Percentiles rank a stretch among this genome's conserved stretches.
phyloP scores from a whole-genome alignment of 2,888 invertebrate species.

The Leptothorax acervorum region DNA sequence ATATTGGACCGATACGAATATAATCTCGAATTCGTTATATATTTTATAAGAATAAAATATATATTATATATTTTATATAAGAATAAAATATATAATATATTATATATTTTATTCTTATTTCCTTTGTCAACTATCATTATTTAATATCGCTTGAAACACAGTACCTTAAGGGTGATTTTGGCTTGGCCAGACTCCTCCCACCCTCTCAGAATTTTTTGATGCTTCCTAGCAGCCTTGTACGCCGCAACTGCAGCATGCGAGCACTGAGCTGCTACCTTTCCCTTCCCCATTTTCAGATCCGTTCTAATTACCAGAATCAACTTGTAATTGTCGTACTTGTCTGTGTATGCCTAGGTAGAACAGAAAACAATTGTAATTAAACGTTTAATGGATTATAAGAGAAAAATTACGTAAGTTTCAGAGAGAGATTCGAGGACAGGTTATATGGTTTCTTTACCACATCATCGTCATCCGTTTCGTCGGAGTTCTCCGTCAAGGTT shows the following conservation, averaged over 20 bases:
- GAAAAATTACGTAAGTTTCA: neutral
- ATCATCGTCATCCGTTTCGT: slow-evolving; percentile 52
- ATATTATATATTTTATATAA: neutral
- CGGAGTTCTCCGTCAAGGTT: slow-evolving; percentile 2
- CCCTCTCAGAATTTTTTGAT: slow-evolving; percentile 88
- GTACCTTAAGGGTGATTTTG: slow-evolving; percentile 93
- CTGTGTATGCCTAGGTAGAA: slow-evolving; percentile 45
- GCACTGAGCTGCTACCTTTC: slow-evolving; percentile 97
- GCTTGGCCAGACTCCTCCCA: slow-evolving; percentile 93
- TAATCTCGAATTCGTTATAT: neutral
- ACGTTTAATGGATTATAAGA: neutral
- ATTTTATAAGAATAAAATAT: neutral
- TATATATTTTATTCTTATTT: neutral
- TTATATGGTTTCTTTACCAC: slow-evolving; percentile 53
- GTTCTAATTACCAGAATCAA: slow-evolving; percentile 94
- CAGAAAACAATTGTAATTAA: slow-evolving; percentile 1
- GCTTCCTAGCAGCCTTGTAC: slow-evolving; percentile 90
- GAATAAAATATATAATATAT: neutral
- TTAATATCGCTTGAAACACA: slow-evolving; percentile 2
- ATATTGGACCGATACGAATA: neutral
- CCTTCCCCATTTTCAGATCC: slow-evolving; percentile 97
- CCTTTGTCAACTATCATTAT: neutral
- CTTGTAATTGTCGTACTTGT: slow-evolving; percentile 88
- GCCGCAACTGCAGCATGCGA: slow-evolving; percentile 97
- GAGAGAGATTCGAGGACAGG: neutral